These are phyloP conservation scores for Drosophila bunnanda DNA, from an alignment of 2,888 invertebrate genomes.

Conservation along the genomic window DNA sequence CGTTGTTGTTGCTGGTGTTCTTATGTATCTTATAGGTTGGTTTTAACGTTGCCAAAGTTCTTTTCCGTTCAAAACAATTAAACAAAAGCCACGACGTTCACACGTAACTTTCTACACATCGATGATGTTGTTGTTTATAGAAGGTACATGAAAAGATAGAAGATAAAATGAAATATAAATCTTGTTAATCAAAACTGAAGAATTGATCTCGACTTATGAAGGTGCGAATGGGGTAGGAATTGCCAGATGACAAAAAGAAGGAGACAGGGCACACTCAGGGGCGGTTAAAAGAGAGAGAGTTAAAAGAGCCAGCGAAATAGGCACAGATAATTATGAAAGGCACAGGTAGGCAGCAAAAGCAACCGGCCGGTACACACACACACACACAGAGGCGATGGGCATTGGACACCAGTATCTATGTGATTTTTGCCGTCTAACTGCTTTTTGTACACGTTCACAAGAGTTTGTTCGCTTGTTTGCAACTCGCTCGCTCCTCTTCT, in stretches of 20 bases:
- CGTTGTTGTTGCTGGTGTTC: constrained; percentile 57
- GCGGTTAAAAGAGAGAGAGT: constrained; percentile 7
- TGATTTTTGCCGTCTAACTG: constrained; percentile 66
- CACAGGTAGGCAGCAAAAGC: constrained; percentile 60
- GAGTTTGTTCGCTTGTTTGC: constrained; percentile 61
- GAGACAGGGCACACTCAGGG: constrained; percentile 1
- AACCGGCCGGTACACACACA: constrained; percentile 73
- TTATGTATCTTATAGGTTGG: constrained; percentile 63
- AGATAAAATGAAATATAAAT: constrained; percentile 29
- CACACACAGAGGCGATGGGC: constrained; percentile 24
- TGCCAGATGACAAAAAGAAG: constrained; percentile 32
- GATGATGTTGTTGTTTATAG: constrained; percentile 34
- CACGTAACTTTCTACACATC: constrained; percentile 83
- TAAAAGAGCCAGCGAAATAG: constrained; percentile 61
- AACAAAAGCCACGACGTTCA: constrained; percentile 82
- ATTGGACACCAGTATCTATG: constrained; percentile 27
- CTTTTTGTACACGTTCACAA: constrained; percentile 79
- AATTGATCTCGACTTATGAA: constrained; percentile 17
- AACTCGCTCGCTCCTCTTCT: constrained; percentile 53
- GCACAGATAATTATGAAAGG: constrained; percentile 77
- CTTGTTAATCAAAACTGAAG: constrained; percentile 18
- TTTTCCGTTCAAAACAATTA: constrained; percentile 73
- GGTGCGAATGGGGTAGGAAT: constrained; percentile 31
- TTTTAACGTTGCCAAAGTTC: constrained; percentile 76
- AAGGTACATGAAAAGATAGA: constrained; percentile 41